Conservation (phyloP, 1,140 invertebrate genomes). For the Hypsibius dujardini region DNA sequence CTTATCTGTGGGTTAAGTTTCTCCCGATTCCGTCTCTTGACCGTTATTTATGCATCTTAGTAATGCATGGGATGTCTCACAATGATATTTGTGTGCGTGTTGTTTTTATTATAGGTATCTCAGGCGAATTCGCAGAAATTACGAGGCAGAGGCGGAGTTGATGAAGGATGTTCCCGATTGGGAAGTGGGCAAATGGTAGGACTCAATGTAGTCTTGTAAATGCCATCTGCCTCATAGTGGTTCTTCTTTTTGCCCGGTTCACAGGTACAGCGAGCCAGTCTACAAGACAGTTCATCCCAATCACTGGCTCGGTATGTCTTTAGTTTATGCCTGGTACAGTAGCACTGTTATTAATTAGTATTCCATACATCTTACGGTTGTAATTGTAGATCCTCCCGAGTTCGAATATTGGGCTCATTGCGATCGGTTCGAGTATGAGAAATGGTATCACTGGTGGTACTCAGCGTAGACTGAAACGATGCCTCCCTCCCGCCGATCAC, state of each 20-base stretch:
- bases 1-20: no score
- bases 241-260: no score
- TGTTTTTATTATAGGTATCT: slow-evolving; percentile 38
- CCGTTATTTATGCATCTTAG: no score
- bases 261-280: slow-evolving; percentile 41
- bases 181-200: slow-evolving; percentile 65
- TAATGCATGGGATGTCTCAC: no score
- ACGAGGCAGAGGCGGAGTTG: slow-evolving; percentile 61
- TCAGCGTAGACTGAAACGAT: not conserved
- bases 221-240: no score
- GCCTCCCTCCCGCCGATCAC: no score
- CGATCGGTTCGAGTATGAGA: not conserved
- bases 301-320: slow-evolving; percentile 37
- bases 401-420: slow-evolving; percentile 4
- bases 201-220: slow-evolving; percentile 26
- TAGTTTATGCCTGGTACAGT: not conserved
- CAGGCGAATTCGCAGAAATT: slow-evolving; percentile 56
- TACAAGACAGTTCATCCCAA: slow-evolving; percentile 42
- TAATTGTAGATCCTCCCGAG: not conserved
- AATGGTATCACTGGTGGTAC: slow-evolving; percentile 5
- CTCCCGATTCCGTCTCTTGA: no score
- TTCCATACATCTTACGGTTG: not conserved
- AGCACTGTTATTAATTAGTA: not conserved
- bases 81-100: not conserved
- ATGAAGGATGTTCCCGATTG: slow-evolving; percentile 74